These are phyloP conservation scores for Ctenochaetus hawaiiensis DNA, from an alignment of 2,797 vertebrate genomes.

Conservation along the genomic window DNA sequence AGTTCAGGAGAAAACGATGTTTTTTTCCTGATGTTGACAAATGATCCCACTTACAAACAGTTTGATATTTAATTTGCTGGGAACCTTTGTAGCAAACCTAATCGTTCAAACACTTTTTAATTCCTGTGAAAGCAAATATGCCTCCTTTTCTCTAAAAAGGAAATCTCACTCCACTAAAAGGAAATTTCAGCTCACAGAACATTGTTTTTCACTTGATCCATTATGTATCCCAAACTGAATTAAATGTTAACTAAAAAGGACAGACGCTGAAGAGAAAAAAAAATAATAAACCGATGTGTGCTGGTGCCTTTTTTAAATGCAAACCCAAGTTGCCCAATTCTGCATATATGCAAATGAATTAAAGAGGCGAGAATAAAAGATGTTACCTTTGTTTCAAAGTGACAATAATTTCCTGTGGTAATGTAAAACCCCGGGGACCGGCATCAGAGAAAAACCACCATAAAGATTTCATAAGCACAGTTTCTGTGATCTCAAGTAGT, in stretches of 20 bases:
- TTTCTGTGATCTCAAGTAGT: conserved; percentile 46
- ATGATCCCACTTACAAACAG: not conserved
- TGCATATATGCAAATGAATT: conserved; percentile 26
- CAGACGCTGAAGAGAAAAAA: not conserved
- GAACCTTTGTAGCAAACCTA: not conserved
- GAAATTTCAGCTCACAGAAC: conserved; percentile 10
- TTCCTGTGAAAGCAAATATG: not conserved
- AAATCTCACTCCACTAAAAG: conserved; percentile 1
- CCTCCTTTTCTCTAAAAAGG: conserved; percentile 4
- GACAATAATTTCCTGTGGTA: conserved; percentile 39
- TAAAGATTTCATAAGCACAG: conserved; percentile 34
- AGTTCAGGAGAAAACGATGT: not conserved
- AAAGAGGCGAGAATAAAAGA: conserved; percentile 28
- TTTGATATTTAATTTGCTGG: conserved; percentile 2
- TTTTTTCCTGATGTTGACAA: conserved; percentile 6
- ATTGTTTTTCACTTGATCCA: conserved; percentile 11
- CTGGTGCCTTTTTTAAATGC: conserved; percentile 28
- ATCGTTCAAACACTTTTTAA: not conserved
- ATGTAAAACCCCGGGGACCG: conserved; percentile 44
- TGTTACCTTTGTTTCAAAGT: conserved; percentile 44
- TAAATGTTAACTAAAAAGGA: conserved; percentile 43
- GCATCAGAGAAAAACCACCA: conserved; percentile 35
- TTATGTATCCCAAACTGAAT: conserved; percentile 30
- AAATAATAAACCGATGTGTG: conserved; percentile 21
- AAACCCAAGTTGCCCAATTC: conserved; percentile 9